Conservation (phyloP, 2,888 invertebrate species). For the Heliconius erato region DNA sequence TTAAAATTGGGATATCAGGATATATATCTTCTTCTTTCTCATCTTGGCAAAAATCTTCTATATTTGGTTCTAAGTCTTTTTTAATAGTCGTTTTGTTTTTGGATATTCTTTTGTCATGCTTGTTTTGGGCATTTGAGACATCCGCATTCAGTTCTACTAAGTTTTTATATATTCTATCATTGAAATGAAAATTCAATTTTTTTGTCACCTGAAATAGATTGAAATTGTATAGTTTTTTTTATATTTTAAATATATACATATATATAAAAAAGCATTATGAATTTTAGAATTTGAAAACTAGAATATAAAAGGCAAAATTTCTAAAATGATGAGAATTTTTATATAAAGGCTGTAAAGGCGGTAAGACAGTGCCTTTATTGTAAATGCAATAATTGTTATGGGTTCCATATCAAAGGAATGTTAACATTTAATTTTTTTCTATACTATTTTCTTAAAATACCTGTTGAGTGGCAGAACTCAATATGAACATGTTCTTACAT, state of each 20-base stretch:
- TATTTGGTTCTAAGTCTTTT: constrained; percentile 78
- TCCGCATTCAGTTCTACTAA: constrained; percentile 78
- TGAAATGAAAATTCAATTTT: constrained; percentile 79
- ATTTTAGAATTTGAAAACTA: background rate
- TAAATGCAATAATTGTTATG: no score
- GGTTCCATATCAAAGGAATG: no score
- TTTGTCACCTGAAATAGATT: constrained; percentile 73
- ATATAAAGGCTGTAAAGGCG: no score
- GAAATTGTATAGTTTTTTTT: background rate
- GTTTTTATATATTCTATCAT: constrained; percentile 79
- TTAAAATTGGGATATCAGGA: constrained; percentile 68
- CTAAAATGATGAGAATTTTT: no score
- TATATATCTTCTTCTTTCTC: constrained; percentile 67
- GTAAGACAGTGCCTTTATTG: no score
- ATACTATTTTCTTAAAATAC: no score
- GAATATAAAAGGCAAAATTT: background rate
- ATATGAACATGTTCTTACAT: no score
- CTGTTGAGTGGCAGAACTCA: no score
- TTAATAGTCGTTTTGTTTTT: constrained; percentile 58
- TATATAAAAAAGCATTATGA: no score
- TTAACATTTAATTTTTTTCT: no score
- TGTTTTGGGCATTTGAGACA: constrained; percentile 63
- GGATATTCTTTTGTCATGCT: constrained; percentile 58
- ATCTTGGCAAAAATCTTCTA: constrained; percentile 79
- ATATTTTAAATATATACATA: background rate